Evolutionary conservation across 2,888 invertebrate species (phyloP), one percentile per base, ranked within the genome.

Genomic region (Caenorhabditis virilis): DNA sequence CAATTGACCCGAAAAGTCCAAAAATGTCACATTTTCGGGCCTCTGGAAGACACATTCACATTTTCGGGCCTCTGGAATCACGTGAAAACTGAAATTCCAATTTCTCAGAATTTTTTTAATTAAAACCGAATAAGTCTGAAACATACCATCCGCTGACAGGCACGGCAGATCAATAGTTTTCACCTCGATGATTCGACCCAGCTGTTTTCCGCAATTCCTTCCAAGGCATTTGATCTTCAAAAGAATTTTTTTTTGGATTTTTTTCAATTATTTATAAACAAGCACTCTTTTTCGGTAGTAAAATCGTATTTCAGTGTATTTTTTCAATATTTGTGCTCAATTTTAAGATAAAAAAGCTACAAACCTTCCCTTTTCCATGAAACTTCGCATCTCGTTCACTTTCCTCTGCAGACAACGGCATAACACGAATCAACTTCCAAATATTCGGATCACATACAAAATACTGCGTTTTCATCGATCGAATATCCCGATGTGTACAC

Each of bases 391-490:
- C 52, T 0, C n/a, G 5, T n/a, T 30, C 49, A 0, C 9, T 0
- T 16, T 64, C 54, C 6, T n/a, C 50, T 0, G 22, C 25, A 2
- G 54, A 23, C 7, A 47, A 6, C 4, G 2, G 11, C 4, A 55
- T 27, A 25, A 30, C 49, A 1, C 30, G 25, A n/a, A 61, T 56
- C 30, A 47, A 42, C 1, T 26, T 50, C 67, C 67, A 71, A 30
- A 71, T 60, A 6, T 47, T 49, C 7, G 64, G 64, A 15, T 43
- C 30, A 23, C 57, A 58, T 2, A 67, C 70, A 16, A 55, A 26
- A 33, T 64, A 67, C 27, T 67, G 61, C 0, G 64, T 56, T 30
- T 58, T 42, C 11, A 36, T 25, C 2, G 39, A 35, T 4, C 58
- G 50, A 20, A 71, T 53, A 16, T 68, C 52, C 2, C n/a, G 11